phyloP scores from a whole-genome alignment of 2,888 invertebrate genomes.

The Conops quadrifasciatus region DNA sequence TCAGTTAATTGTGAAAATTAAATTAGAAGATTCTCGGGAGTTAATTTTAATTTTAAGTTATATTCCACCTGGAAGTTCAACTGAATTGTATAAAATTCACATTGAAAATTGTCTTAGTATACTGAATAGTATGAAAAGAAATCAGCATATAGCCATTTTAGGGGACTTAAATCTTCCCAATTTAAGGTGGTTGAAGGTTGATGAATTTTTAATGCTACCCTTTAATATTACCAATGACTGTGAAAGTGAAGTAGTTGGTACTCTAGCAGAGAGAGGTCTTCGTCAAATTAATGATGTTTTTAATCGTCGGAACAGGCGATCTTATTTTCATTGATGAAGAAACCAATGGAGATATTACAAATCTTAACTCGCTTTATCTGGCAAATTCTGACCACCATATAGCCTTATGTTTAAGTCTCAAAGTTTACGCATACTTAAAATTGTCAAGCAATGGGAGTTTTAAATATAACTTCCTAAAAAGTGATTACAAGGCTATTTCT shows the following conservation, averaged over 20 bases:
- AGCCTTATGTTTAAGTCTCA: background rate
- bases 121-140: background rate
- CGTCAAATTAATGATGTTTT: conserved; percentile 9
- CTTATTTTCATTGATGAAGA: background rate
- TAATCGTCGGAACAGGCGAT: background rate
- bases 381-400: background rate
- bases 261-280: background rate
- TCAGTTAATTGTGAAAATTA: background rate
- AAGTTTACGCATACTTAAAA: background rate
- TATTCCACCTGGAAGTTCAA: background rate
- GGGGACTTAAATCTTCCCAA: conserved; percentile 7
- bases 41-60: background rate
- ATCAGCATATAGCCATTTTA: background rate
- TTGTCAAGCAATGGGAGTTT: background rate
- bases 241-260: conserved; percentile 5
- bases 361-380: background rate
- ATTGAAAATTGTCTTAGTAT: background rate
- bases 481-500: background rate
- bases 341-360: background rate
- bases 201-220: background rate
- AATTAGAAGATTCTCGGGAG: background rate
- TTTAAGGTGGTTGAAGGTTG: background rate
- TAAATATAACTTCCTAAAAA: background rate
- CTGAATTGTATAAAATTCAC: background rate
- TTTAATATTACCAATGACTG: background rate